phyloP scores from a whole-genome alignment of 1,140 invertebrate species.

The Danaus melanippus region DNA sequence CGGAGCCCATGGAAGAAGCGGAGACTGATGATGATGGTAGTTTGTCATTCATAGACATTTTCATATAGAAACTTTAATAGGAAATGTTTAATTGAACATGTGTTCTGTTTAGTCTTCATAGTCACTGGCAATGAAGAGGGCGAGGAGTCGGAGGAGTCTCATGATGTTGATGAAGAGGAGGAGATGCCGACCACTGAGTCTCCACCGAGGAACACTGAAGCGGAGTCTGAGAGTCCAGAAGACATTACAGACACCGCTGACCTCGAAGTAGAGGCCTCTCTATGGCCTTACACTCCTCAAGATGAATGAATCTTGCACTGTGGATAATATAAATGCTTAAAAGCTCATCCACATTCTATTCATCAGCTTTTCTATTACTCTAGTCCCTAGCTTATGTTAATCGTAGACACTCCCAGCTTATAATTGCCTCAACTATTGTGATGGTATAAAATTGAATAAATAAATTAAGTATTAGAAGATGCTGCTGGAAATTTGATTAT shows the following conservation, averaged over 20 bases:
- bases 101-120: slow-evolving; percentile 10
- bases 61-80: slow-evolving; percentile 1
- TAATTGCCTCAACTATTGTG: no score
- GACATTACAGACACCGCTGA: slow-evolving; percentile 12
- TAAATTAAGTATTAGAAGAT: no score
- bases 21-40: slow-evolving; percentile 19
- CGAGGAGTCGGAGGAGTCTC: slow-evolving; percentile 19
- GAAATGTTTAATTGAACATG: slow-evolving; percentile 1
- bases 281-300: slow-evolving; percentile 13
- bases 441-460: no score
- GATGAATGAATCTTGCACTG: slow-evolving; percentile 3
- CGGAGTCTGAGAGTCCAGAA: slow-evolving; percentile 13
- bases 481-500: no score
- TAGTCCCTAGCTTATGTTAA: no score
- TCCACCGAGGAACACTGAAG: slow-evolving; percentile 6
- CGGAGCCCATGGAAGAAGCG: slow-evolving; percentile 15
- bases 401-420: no score
- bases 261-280: slow-evolving; percentile 13
- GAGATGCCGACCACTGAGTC: slow-evolving; percentile 16
- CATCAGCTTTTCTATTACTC: no score
- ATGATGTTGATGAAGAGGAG: slow-evolving; percentile 19
- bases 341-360: no score
- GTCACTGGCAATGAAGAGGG: slow-evolving; percentile 18
- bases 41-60: neutral
- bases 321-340: no score